Percentiles rank a stretch among this genome's conserved stretches.
Evolutionary conservation across 2,888 invertebrate species (phyloP).

Genomic region (Hypena proboscidalis): DNA sequence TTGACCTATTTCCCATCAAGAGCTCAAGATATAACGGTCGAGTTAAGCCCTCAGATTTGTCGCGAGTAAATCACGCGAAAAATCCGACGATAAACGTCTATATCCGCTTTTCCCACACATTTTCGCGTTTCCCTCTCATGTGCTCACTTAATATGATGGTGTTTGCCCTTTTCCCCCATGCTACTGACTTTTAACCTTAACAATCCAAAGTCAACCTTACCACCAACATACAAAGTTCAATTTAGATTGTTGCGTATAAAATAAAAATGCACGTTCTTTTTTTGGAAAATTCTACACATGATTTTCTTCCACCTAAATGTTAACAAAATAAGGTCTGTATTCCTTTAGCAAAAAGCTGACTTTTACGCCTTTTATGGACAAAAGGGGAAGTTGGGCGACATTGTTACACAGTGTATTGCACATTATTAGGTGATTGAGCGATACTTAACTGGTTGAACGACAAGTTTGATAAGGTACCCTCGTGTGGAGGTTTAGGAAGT

Average conservation of each 20-base stretch:
- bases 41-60: constrained; percentile 79
- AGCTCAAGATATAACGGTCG: constrained; percentile 58
- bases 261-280: constrained; percentile 71
- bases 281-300: constrained; percentile 47
- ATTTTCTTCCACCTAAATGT: constrained; percentile 14
- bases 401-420: constrained; percentile 84
- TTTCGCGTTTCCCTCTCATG: constrained; percentile 82
- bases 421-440: constrained; percentile 85
- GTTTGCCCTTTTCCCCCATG: constrained; percentile 81
- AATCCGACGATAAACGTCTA: constrained; percentile 84
- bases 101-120: constrained; percentile 85
- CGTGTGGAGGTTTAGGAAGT: constrained; percentile 55
- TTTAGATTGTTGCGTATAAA: constrained; percentile 29
- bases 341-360: constrained; percentile 27
- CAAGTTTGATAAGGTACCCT: constrained; percentile 80
- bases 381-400: constrained; percentile 73
- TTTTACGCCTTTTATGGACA: constrained; percentile 45
- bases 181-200: constrained; percentile 24
- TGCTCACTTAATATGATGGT: constrained; percentile 85
- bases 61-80: constrained; percentile 82
- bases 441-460: constrained; percentile 74
- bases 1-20: constrained; percentile 11
- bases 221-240: accelerated
- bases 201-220: constrained; percentile 43
- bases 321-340: constrained; percentile 38